These are phyloP conservation scores for Sesia bembeciformis DNA, from an alignment of 2,888 invertebrate species.

Conservation along the genomic window DNA sequence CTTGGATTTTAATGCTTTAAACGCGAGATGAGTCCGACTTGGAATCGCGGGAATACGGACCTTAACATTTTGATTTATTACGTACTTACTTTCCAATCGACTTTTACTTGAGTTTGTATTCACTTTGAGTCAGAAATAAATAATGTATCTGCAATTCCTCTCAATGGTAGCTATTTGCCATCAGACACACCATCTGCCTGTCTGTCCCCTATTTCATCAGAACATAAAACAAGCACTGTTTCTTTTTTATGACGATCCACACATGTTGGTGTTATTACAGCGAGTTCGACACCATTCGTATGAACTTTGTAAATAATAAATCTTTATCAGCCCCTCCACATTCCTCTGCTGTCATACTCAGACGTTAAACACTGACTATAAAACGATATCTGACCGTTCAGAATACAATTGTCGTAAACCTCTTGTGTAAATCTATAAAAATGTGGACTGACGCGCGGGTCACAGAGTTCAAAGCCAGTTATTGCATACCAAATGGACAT, in stretches of 20 bases:
- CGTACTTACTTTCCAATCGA: too few species aligned
- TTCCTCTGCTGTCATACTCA: slow-evolving; percentile 1
- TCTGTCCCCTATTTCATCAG: too few species aligned
- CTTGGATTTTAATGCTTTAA: neutral
- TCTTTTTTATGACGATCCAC: neutral
- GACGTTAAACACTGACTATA: slow-evolving; percentile 4
- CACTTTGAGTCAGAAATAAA: too few species aligned
- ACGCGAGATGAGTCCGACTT: neutral
- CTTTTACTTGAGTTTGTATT: too few species aligned
- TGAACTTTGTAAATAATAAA: neutral
- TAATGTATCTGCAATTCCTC: too few species aligned
- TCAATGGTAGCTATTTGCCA: too few species aligned
- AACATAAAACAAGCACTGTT: neutral
- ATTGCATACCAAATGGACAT: slow-evolving; percentile 24
- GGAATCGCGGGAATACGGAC: neutral
- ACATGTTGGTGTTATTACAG: neutral
- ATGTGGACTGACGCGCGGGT: slow-evolving; percentile 26
- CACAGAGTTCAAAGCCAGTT: slow-evolving; percentile 23
- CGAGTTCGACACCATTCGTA: neutral
- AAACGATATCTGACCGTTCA: slow-evolving; percentile 10
- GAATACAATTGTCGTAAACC: slow-evolving; percentile 26
- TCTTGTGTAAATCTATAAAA: slow-evolving; percentile 30
- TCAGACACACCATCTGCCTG: too few species aligned
- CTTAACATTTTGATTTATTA: too few species aligned
- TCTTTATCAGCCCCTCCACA: neutral